Percentiles rank a stretch among this genome's conserved stretches.
Conservation (phyloP, 2,797 vertebrate genomes). For the Ciconia nigra region DNA sequence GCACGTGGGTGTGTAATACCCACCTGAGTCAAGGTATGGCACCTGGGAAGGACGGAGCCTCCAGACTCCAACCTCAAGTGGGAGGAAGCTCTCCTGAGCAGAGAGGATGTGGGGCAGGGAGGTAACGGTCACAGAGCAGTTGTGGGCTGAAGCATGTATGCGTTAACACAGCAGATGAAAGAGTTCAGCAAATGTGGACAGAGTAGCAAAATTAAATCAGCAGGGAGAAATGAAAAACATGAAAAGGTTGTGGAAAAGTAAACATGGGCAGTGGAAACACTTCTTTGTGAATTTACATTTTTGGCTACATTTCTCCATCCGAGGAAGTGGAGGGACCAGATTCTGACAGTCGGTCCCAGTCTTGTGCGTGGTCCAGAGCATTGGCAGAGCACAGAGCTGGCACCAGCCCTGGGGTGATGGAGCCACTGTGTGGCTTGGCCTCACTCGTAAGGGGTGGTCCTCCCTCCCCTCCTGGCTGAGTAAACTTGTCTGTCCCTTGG, state of each 20-base stretch:
- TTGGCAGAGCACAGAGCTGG: neutral
- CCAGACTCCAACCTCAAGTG: neutral
- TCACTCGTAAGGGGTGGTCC: neutral
- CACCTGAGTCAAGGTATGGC: neutral
- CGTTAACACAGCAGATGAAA: neutral
- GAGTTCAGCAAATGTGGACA: neutral
- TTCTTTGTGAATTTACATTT: neutral
- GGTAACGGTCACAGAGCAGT: neutral
- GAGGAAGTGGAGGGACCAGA: neutral
- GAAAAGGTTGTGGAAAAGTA: neutral
- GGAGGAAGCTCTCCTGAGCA: neutral
- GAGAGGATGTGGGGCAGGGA: neutral
- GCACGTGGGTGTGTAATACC: neutral
- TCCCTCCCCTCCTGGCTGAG: neutral
- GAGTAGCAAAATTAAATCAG: neutral
- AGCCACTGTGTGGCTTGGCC: neutral
- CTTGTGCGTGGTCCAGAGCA: neutral
- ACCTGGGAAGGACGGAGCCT: neutral
- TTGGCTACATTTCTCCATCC: neutral
- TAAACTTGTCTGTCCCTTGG: neutral
- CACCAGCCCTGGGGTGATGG: neutral
- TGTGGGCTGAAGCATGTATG: neutral
- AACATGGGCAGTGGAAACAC: neutral
- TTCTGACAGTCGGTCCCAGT: neutral
- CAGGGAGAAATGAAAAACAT: neutral